Evolutionary conservation across 2,113 vertebrate species (phyloP).

Genomic region (Spea bombifrons): DNA sequence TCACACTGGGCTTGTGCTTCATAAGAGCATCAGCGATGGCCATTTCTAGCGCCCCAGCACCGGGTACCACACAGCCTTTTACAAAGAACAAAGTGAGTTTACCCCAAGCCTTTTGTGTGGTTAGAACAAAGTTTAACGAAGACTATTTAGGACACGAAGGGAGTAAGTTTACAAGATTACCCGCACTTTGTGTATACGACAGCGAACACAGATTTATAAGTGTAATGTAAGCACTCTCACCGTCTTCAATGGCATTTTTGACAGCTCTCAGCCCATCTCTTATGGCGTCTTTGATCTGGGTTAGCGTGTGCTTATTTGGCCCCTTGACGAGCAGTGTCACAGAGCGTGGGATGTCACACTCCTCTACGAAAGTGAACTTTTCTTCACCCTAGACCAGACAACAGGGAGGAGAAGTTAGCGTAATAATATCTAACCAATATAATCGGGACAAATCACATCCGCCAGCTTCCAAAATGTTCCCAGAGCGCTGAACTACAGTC

Average conservation of each 20-base stretch:
- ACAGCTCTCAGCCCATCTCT: conserved; percentile 90
- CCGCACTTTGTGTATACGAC: not conserved
- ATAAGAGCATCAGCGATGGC: conserved; percentile 84
- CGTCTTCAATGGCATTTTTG: conserved; percentile 96
- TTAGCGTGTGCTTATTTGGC: conserved; percentile 93
- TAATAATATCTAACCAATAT: not conserved
- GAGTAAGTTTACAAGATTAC: not conserved
- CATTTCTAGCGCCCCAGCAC: conserved; percentile 87
- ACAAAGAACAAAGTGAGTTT: not conserved
- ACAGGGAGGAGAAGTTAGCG: not conserved
- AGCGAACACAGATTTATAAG: not conserved
- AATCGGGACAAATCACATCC: no score
- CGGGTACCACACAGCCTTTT: conserved; percentile 83
- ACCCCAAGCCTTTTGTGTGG: no score
- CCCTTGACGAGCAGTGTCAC: conserved; percentile 90
- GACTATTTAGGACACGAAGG: no score
- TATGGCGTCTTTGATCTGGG: conserved; percentile 93
- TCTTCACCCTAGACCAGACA: conserved; percentile 81
- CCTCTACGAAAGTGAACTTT: conserved; percentile 94
- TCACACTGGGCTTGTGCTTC: conserved; percentile 84
- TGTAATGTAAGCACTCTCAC: conserved; percentile 60
- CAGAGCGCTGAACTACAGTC: no score
- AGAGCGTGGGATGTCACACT: conserved; percentile 90
- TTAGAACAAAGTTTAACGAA: no score
- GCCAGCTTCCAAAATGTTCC: no score